phyloP scores from a whole-genome alignment of 1,140 invertebrate species.

The Lethrus apterus region DNA sequence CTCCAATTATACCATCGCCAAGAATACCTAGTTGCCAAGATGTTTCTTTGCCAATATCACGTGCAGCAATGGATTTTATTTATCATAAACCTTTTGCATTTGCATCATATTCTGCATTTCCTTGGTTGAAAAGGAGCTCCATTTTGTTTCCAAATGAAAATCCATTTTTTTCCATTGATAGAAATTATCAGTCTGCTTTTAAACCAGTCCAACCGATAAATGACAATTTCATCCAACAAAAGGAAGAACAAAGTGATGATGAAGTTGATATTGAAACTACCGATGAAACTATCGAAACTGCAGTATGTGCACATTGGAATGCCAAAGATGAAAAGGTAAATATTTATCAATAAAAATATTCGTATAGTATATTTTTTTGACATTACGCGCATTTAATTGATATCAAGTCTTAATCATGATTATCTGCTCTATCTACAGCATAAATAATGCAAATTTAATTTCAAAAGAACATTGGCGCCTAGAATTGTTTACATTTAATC shows the following conservation, averaged over 20 bases:
- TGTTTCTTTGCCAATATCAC: constrained; percentile 49
- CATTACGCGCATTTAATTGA: no score
- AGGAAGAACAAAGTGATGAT: constrained; percentile 44
- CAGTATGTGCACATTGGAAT: constrained; percentile 23
- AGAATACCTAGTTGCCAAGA: constrained; percentile 51
- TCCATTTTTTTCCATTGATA: constrained; percentile 39
- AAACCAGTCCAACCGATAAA: constrained; percentile 46
- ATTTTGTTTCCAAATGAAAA: constrained; percentile 46
- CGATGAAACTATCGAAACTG: constrained; percentile 41
- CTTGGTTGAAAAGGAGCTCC: constrained; percentile 51
- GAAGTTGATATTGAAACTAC: constrained; percentile 58
- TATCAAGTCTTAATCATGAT: no score
- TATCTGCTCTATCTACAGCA: constrained; percentile 4
- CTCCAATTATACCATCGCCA: constrained; percentile 41
- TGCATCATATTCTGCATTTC: constrained; percentile 48
- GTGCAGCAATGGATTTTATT: constrained; percentile 61
- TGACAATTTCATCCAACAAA: constrained; percentile 24
- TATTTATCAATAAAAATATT: no score
- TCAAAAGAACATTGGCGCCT: constrained; percentile 11
- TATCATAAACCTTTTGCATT: constrained; percentile 57
- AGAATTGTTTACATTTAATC: constrained; percentile 27
- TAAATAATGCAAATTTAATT: constrained; percentile 26
- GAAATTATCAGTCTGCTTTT: constrained; percentile 56
- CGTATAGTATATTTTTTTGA: no score
- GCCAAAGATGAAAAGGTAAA: constrained; percentile 32